These are phyloP conservation scores for Lepidurus arcticus DNA, from an alignment of 1,140 invertebrate species.

Conservation along the genomic window DNA sequence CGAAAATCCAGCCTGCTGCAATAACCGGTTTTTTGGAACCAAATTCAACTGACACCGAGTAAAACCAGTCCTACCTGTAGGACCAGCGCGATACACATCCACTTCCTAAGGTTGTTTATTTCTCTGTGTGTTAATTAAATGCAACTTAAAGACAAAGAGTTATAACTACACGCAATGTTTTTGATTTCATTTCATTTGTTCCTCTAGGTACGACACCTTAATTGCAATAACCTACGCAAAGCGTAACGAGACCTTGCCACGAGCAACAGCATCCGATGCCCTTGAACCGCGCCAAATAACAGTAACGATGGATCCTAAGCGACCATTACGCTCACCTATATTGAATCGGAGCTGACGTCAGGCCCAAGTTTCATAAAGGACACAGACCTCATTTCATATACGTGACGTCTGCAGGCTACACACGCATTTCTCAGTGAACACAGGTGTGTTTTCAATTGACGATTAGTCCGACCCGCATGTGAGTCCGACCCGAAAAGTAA, in stretches of 20 bases:
- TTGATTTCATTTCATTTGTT: too few relatives aligned
- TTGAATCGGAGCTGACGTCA: neutral
- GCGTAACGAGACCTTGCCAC: neutral
- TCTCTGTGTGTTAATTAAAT: neutral
- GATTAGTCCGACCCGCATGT: too few relatives aligned
- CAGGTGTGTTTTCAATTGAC: too few relatives aligned
- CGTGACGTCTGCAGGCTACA: neutral
- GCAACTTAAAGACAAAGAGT: neutral
- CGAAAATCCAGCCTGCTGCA: too few relatives aligned
- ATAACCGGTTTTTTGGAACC: neutral
- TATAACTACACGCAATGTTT: neutral
- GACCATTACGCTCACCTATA: neutral
- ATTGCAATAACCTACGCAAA: too few relatives aligned
- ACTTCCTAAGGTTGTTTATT: neutral
- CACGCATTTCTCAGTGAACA: too few relatives aligned
- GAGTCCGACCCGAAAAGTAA: too few relatives aligned
- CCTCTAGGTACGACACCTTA: too few relatives aligned
- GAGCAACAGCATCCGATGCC: conserved; percentile 1
- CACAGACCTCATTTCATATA: neutral
- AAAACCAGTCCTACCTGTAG: neutral
- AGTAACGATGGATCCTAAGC: neutral
- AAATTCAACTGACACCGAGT: neutral
- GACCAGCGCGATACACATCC: neutral
- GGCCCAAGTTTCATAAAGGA: neutral
- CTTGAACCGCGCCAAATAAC: neutral